Base-by-base conservation (phyloP, 2,797 vertebrate genomes). In the Anguilla obscura region DNA sequence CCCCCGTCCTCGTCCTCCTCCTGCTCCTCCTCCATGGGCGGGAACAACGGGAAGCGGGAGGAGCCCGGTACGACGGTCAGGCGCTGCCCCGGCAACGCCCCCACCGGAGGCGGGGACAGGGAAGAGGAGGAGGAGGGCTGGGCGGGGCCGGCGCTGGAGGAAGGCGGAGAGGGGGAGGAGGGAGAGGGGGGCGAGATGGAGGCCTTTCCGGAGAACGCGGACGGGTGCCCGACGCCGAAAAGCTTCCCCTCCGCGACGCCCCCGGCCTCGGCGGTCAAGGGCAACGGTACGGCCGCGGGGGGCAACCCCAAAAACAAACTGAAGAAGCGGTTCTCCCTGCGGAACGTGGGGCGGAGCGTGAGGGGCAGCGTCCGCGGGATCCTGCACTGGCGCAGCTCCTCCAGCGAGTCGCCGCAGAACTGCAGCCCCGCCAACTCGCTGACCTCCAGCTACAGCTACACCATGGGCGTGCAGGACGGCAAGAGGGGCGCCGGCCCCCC, bases 291-390 rank as follows among this genome's bases (percentile, higher is more conserved):
- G 12, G 89, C 93, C 8, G 76, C 89, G 3, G 90, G 89, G 66
- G 85, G 89, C 63, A 93, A 93, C 88, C 94, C 96, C 58, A 98
- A 98, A 91, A 97, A 95, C 92, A 98, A 97, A 89, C 95, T 98
- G 89, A 97, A 97, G 93, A 98, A 98, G 89, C 96, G 98, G 9
- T 98, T 98, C 87, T 98, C 97, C 0, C 93, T 98, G 90, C 96
- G 98, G 8, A 98, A 92, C 0, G 97, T 98, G 80, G 97, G 98
- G 0, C 97, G 97, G 1, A 97, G 96, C 0, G 97, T 98, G 40
- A 94, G 98, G 0, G 98, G 98, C 0, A 98, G 97, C 0, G 96
- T 98, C 9, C 93, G 97, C 0, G 97, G 97, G 45, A 98, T 98
- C 91, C 94, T 98, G 89, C 98, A 98, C 92, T 98, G 98, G 98